Base-by-base conservation (phyloP, 2,888 invertebrate species). In the Torymus tubicola region DNA sequence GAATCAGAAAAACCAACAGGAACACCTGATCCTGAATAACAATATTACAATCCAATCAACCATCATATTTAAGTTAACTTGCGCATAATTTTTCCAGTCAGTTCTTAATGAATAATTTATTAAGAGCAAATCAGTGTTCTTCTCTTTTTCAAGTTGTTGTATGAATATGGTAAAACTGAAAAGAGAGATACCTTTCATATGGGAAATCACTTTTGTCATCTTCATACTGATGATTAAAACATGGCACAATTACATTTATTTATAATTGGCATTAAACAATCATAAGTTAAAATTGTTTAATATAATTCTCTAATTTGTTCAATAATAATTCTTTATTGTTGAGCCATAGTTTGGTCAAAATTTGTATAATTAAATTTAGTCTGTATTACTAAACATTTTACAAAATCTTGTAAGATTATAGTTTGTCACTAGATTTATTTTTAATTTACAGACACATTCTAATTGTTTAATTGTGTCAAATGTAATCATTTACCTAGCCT, bases 21-120 rank as follows among this genome's bases (percentile, higher is more conserved):
- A 64, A 87, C 85, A 31, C 85, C 88, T 16, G 87, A 88, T 82
- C 87, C 87, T 10, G 89, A 89, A 87, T 90, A 89, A 18, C 18
- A 74, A 64, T 79, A 68, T 71, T 70, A 68, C 42, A 53, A 81
- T 24, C 13, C n/a, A 69, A 50, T 16, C 18, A 80, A 18, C n/a
- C 14, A 42, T 68, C 16, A 12, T 16, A 65, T 31, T 70, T 13
- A 80, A 75, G n/a, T 81, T 16, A 80, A 65, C 71, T 63, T 57
- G n/a, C 80, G 57, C 65, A 84, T 42, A 78, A 72, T 80, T 69
- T 79, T 80, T 77, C 53, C 78, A 84, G 75, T 81, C 63, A 67
- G 74, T 55, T 58, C 73, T 69, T 80, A 68, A 68, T 14, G 60
- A 78, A 73, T 63, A 61, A 63, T 60, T 76, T 82, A 42, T 42